A percentile compares a stretch with the other conserved stretches of the same genome.
Conservation (phyloP, 2,113 vertebrate genomes). For the Falco punctatus region DNA sequence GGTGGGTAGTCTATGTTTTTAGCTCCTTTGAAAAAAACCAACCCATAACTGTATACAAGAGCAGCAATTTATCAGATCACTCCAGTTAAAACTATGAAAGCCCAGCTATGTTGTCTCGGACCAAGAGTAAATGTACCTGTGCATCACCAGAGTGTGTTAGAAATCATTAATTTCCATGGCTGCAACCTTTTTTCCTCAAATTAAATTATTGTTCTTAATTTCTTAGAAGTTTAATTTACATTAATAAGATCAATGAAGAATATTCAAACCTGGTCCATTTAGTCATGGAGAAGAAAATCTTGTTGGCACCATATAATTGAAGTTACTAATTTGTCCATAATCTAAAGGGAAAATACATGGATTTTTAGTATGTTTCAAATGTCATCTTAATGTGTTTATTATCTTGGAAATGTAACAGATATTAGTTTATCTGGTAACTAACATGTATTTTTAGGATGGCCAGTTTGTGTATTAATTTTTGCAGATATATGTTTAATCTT, state of each 20-base stretch:
- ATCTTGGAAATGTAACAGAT: background rate
- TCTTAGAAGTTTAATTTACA: background rate
- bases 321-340: background rate
- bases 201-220: background rate
- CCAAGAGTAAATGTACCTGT: background rate
- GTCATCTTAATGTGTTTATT: background rate
- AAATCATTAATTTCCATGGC: background rate
- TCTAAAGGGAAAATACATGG: background rate
- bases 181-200: background rate
- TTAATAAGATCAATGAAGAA: background rate
- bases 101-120: background rate
- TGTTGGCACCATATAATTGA: background rate
- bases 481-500: accelerated
- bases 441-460: background rate
- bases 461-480: background rate
- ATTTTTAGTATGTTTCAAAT: background rate
- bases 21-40: background rate
- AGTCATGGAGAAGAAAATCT: background rate
- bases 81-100: background rate
- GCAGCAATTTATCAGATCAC: background rate
- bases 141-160: background rate
- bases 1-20: constrained; percentile 54
- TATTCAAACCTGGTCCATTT: background rate
- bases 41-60: background rate
- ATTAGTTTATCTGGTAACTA: background rate